Evolutionary conservation across 2,888 invertebrate species (phyloP), one percentile per base, ranked within the genome.

Genomic region (Eretmocerus hayati): DNA sequence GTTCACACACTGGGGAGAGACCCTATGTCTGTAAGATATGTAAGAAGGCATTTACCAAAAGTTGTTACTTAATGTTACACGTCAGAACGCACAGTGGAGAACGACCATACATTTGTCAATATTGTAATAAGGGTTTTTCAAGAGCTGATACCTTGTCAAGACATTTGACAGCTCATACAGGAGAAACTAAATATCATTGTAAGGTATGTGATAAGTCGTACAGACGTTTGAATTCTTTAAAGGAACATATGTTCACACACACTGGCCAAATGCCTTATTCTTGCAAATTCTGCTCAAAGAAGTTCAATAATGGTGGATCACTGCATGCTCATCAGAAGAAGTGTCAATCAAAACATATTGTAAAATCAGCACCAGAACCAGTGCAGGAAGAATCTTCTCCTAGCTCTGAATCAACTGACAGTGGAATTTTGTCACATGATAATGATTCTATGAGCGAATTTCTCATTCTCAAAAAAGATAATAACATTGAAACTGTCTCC

Each of bases 161-260:
- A n/a, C 69, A 69, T 41, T 64, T 69, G 45, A 69, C 69, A 2
- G 66, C 68, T 66, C 69, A 69, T 23, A 69, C 69, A 3, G 69
- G 69, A 2, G 69, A 69, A 37, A 68, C 69, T 2, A 69, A 69
- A 42, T 69, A 69, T 55, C 64, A 67, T 38, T 69, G 69, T 52
- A 63, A 66, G 47, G 66, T 69, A 42, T 69, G 69, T 50, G 60
- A 59, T 53, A 69, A 69, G 42, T 67, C 66, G 0, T 69, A 69
- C 43, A 59, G 69, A 48, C 56, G 69, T 30, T 53, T 69, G 33
- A 69, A 67, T 5, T 69, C 69, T 1, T 53, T 69, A 11, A 69
- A 69, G 38, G 69, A 69, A 42, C 69, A 69, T 33, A 68, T 64
- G 0, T 69, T 67, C 20, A 69, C 69, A 9, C 69, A 69, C 35